phyloP scores from a whole-genome alignment of 1,140 invertebrate species.

The Drosophila quadrilineata region DNA sequence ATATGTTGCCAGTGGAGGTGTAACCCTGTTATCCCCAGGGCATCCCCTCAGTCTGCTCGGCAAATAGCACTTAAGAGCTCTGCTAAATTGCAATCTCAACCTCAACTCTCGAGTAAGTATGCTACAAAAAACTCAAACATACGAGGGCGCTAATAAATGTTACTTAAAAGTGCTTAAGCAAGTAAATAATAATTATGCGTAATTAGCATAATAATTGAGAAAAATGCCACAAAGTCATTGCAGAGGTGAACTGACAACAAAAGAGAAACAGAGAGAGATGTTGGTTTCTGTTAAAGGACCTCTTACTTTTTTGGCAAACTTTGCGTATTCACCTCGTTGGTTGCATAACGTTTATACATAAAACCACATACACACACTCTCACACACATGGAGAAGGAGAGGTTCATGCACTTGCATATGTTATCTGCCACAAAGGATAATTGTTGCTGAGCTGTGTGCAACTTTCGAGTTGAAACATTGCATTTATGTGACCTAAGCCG shows the following conservation, averaged over 20 bases:
- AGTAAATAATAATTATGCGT: too few relatives aligned
- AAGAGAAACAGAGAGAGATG: neutral
- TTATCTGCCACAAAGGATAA: conserved; percentile 4
- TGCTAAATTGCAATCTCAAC: conserved; percentile 23
- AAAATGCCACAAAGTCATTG: too few relatives aligned
- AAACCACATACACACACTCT: neutral
- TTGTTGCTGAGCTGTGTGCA: conserved; percentile 11
- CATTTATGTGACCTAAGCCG: conserved; percentile 6
- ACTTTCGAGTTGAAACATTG: conserved; percentile 9
- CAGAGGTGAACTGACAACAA: too few relatives aligned
- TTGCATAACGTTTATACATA: too few relatives aligned
- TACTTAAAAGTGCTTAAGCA: neutral
- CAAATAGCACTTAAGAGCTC: conserved; percentile 28
- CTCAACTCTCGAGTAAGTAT: conserved; percentile 1
- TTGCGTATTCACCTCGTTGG: neutral
- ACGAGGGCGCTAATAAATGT: neutral
- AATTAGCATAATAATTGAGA: too few relatives aligned
- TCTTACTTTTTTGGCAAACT: neutral
- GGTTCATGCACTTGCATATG: too few relatives aligned
- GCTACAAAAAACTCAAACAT: neutral
- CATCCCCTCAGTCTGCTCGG: neutral
- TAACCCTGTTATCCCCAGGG: too few relatives aligned
- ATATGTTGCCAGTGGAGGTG: conserved; percentile 1
- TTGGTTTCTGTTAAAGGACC: neutral
- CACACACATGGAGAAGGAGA: too few relatives aligned